Base-by-base conservation (phyloP, 2,888 invertebrate species). In the Plagodis dolabraria region DNA sequence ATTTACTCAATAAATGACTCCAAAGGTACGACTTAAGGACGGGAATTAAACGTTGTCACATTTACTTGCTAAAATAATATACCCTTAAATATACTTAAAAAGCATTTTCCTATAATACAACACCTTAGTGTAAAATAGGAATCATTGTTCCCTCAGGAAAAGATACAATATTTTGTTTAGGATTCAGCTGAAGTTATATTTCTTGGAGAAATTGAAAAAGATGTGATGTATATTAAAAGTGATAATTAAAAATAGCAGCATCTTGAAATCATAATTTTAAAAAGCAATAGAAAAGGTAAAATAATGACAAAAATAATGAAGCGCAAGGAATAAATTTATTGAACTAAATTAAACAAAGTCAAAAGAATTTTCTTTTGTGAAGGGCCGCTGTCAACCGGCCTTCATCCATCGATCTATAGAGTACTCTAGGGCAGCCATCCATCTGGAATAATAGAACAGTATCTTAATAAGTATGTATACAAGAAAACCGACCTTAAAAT, bases 371-470 rank as follows among this genome's bases (percentile, higher is more conserved):
- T 81, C 78, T 50, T 75, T 78, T 57, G 67, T 67, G 9, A 76
- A 68, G 48, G 71, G 70, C 73, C 73, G 74, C 80, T 82, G 88
- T 94, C 94, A 95, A 93, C 95, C 95, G 75, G 96, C 96, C 89
- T 96, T 96, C 92, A 97, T 95, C 96, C 98, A 98, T 74, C 98
- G 95, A 87, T 98, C 98, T 90, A 98, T 98, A 60, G 98, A 98
- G 85, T 98, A 98, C 86, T 98, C 98, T 80, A 98, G 89, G 63
- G 98, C 98, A 65, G 98, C 97, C 85, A 98, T 94, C 98, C 98
- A 98, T 76, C 98, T 98, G 90, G 22, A 93, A 40, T 5, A 22
- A 40, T 5, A 40, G 10, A 40, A 40, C 8, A 22, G 4, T 4
- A 22, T 22, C 22, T 22, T 22, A 22, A 22, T 22, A 22, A 22